Evolutionary conservation across 2,888 invertebrate genomes (phyloP).

Genomic region (Parelbella ahira): DNA sequence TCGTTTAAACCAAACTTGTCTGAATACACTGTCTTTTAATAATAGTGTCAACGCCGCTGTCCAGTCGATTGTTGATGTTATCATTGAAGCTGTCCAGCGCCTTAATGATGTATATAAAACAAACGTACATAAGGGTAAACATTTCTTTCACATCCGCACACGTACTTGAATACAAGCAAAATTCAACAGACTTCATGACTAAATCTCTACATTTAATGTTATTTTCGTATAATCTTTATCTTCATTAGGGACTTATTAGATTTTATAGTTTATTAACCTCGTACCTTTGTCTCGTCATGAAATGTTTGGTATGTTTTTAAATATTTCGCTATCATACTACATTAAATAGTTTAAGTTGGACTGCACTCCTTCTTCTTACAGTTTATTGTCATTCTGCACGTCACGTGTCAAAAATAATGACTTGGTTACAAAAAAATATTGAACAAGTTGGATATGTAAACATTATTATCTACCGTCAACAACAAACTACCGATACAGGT

Average conservation of each 20-base stretch:
- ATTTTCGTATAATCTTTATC: too few relatives aligned
- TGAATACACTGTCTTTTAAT: conserved; percentile 29
- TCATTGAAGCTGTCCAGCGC: conserved; percentile 47
- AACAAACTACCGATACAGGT: too few relatives aligned
- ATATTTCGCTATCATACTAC: conserved; percentile 12
- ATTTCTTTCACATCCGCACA: conserved; percentile 37
- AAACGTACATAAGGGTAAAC: conserved; percentile 41
- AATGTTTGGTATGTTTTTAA: conserved; percentile 42
- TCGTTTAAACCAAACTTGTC: conserved; percentile 17
- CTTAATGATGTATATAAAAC: conserved; percentile 67
- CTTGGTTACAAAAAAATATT: too few relatives aligned
- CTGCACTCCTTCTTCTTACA: too few relatives aligned
- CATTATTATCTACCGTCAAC: too few relatives aligned
- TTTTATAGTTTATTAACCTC: conserved; percentile 5
- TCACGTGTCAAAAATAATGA: conserved; percentile 5
- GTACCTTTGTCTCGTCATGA: conserved; percentile 42
- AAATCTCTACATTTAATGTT: too few relatives aligned
- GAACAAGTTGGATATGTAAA: too few relatives aligned
- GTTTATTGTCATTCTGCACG: too few relatives aligned
- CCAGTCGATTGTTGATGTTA: conserved; percentile 51
- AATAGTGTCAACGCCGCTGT: conserved; percentile 37
- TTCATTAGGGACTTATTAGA: too few relatives aligned
- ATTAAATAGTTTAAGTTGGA: too few relatives aligned
- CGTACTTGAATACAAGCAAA: too few relatives aligned
- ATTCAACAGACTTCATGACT: too few relatives aligned